Evolutionary conservation across 2,113 vertebrate species (phyloP), one percentile per base, ranked within the genome.

Genomic region (Phaethon lepturus): DNA sequence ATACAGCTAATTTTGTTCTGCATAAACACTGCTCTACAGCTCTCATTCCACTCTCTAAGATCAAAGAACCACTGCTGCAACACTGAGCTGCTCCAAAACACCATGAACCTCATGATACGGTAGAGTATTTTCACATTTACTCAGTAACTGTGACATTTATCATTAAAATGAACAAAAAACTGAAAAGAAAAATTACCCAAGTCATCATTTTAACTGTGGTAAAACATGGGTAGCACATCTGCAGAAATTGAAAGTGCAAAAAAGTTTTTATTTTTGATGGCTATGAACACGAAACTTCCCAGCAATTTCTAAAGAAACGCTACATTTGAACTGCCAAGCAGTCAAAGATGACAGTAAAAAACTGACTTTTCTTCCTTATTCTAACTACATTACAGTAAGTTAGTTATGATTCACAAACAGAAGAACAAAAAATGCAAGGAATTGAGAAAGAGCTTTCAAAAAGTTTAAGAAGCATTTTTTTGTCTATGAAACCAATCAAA

Each of bases 81-180:
- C 24, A 26, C 15, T 38, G 29, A 40, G 50, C 50, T 79, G 22
- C 52, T 75, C 26, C 63, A 77, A 86, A 88, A 33, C 26, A 76
- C 38, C 62, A 79, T 0, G 1, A 66, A 24, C 18, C 11, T 45
- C 44, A 35, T 8, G 8, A 60, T 13, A 40, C 0, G 0, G 26
- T 6, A 17, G 6, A 52, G 14, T 38, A 33, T 40, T 83, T 50
- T 73, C 38, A 55, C 3, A 11, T 44, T 52, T 64, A 18, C 50
- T 74, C 23, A 23, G 0, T 7, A 86, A 24, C 8, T 53, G 42
- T 14, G 19, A 28, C 31, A 66, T 64, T 72, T 75, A 68, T 9
- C 26, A 35, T n/a, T 35, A 58, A 58, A 50, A 17, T 28, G 29
- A 29, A 45, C 9, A 82, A 93, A 75, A 15, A 68, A 67, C 7